Evolutionary conservation across 2,113 vertebrate species (phyloP).

Genomic region (Rhinopomastus cyanomelas): DNA sequence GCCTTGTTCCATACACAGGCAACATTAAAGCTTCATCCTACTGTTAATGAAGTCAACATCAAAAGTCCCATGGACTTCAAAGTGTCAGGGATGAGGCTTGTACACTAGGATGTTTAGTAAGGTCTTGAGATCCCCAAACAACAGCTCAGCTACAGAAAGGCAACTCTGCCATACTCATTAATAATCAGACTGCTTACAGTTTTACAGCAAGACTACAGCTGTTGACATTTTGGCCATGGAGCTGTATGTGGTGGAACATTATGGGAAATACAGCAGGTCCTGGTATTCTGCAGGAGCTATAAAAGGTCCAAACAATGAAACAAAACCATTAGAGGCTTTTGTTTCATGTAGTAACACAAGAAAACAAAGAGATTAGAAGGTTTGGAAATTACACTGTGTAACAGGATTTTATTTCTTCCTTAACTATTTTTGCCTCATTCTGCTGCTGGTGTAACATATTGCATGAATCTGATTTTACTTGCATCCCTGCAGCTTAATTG

Average conservation of each 20-base stretch:
- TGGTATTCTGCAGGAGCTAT: neutral
- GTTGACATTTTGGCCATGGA: neutral
- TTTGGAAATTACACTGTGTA: neutral
- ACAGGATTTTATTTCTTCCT: neutral
- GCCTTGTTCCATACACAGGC: neutral
- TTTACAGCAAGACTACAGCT: neutral
- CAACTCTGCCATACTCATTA: neutral
- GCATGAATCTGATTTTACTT: neutral
- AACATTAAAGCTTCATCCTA: neutral
- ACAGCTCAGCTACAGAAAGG: neutral
- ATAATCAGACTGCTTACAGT: neutral
- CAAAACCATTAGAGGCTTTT: neutral
- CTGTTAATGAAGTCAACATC: neutral
- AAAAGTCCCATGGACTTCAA: constrained; percentile 19
- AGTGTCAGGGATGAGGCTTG: neutral
- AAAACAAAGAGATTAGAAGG: neutral
- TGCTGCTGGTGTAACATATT: neutral
- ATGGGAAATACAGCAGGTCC: neutral
- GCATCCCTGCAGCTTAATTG: neutral
- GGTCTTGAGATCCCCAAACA: neutral
- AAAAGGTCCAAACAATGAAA: neutral
- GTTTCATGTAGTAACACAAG: neutral
- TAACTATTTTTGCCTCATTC: neutral
- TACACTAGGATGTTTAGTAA: neutral
- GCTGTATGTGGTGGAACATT: accelerated